Base-by-base conservation (phyloP, 1,140 invertebrate species). In the Amyelois transitella region DNA sequence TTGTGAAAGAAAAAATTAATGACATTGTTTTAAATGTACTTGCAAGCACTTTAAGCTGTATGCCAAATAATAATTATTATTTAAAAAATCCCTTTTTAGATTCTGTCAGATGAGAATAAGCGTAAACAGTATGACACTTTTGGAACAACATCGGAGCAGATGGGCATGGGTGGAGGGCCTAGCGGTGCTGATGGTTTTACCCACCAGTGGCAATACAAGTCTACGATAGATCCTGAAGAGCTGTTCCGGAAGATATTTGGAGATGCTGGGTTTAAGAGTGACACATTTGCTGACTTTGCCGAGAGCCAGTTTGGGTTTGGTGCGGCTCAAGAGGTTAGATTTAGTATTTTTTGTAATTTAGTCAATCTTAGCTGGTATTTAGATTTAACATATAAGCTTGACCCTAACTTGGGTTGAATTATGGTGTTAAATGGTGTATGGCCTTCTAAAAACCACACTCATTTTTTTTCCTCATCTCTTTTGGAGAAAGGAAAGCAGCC, bases 221-320 rank as follows among this genome's bases (percentile, higher is more conserved):
- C 96, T 0, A 93, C 92, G 0, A 93, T 99, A 55, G 96, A 99
- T 87, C 97, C 98, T 4, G 97, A 99, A 78, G 98, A 99, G 84
- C 83, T 99, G 4, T 99, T 99, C 85, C 90, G 95, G 48, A 96
- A 95, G 83, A 97, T 97, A 66, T 97, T 96, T 80, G 95, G 95
- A 7, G 93, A 96, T 64, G 92, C 91, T 53, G 93, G 92, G 12
- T 95, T 95, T 67, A 91, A 91, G 59, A 91, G 90, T 74, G 76
- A 76, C 38, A 80, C 90, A 43, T 94, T 92, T 67, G 93, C 94
- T 59, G 96, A 98, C 77, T 98, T 94, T 91, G 92, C 94, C 18
- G 96, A 97, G 55, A 94, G 93, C 2, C 91, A 91, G 58, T 97
- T 94, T 91, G 97, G 97, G 2, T 98, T 96, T 91, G 96, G 96